Base-by-base conservation (phyloP, 1,140 invertebrate species). In the Manduca sexta region DNA sequence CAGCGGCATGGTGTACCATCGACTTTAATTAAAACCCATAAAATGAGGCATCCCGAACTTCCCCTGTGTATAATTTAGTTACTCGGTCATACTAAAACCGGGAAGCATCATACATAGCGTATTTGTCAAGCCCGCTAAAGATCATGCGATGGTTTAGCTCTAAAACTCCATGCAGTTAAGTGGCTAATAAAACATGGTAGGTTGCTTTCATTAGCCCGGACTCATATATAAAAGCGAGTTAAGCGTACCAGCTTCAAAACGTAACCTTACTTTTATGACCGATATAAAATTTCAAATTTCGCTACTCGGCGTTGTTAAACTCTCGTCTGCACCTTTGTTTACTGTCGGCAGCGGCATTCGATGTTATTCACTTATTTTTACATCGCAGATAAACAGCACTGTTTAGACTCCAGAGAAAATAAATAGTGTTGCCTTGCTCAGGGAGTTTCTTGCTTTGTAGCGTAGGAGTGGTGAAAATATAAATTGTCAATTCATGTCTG, bases 261-360 rank as follows among this genome's bases (percentile, higher is more conserved):
- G 65, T 71, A 72, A 71, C 67, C 68, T 71, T 58, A 50, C 43
- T 69, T 78, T 80, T 75, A 80, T 62, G 64, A 63, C 50, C 51
- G 63, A 62, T 69, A 76, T 80, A 80, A 80, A 80, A 74, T 77
- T 71, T 77, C 56, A 69, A 74, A 80, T 77, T 80, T 69, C 57
- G 62, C 68, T 64, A 60, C 67, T 70, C 65, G 61, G 53, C 56
- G 49, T 48, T 48, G 50, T 66, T 62, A 58, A 49, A 62, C 17
- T 34, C 35, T 33, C 37, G 2, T 34, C 48, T 48, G 47, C 47
- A 55, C 59, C 61, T 60, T 67, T 67, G 59, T 69, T 66, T 66
- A 54, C 42, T 56, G 53, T 53, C 54, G 50, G 49, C 52, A 56
- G 46, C 45, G 39, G 35, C 31, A 43, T 46, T 53, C 41, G 29